These are phyloP conservation scores for Scaptomyza polygonia DNA, from an alignment of 2,888 invertebrate genomes.

Conservation along the genomic window DNA sequence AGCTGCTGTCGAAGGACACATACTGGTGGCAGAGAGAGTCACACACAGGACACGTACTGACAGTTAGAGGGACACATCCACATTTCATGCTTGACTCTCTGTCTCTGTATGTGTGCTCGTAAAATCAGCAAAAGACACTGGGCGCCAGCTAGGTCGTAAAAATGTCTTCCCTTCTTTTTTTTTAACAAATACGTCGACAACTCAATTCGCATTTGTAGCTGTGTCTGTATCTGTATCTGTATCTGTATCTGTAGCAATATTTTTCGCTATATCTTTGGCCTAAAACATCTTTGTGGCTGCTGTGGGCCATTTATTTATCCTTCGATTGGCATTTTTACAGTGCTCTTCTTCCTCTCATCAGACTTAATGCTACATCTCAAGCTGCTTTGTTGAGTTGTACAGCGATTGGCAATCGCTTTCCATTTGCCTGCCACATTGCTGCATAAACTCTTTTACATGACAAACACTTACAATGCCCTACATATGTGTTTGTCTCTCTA, in stretches of 20 bases:
- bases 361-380: conserved; percentile 17
- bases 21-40: conserved; percentile 6
- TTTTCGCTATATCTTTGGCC: conserved; percentile 5
- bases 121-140: conserved; percentile 64
- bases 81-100: conserved; percentile 28
- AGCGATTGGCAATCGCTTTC: conserved; percentile 66
- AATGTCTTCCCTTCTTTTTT: conserved; percentile 29
- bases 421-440: conserved; percentile 57
- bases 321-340: conserved; percentile 50
- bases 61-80: conserved; percentile 35
- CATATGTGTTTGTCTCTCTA: conserved; percentile 21
- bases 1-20: conserved; percentile 37
- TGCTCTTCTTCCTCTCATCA: not conserved
- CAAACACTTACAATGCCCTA: conserved; percentile 23
- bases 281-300: conserved; percentile 22
- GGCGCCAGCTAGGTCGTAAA: conserved; percentile 69
- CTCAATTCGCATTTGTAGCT: conserved; percentile 32
- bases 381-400: conserved; percentile 43
- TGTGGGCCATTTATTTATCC: conserved; percentile 39
- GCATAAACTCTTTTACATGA: conserved; percentile 46
- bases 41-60: conserved; percentile 33
- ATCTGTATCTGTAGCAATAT: too few relatives aligned
- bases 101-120: conserved; percentile 36
- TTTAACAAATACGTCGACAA: conserved; percentile 34
- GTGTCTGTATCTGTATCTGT: conserved; percentile 13